These are phyloP conservation scores for Drosophila anomelani DNA, from an alignment of 2,888 invertebrate species.

Conservation along the genomic window DNA sequence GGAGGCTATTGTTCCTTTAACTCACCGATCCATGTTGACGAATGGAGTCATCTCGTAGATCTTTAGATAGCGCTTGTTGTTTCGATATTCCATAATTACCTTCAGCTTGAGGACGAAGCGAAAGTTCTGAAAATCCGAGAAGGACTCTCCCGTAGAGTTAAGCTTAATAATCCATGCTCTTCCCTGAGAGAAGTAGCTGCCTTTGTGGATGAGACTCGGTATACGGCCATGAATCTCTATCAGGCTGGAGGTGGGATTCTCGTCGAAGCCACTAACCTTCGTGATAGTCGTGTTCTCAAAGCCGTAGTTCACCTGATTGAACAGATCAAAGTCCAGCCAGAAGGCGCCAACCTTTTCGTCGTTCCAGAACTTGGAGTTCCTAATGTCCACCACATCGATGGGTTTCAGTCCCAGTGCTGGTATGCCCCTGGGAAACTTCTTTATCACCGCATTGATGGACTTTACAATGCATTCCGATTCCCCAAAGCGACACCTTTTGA, in stretches of 20 bases:
- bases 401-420: slow-evolving; percentile 51
- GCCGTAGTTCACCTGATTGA: slow-evolving; percentile 56
- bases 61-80: slow-evolving; percentile 59
- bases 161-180: slow-evolving; percentile 16
- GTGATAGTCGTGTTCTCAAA: slow-evolving; percentile 61
- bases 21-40: slow-evolving; percentile 56
- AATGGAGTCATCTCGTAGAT: slow-evolving; percentile 51
- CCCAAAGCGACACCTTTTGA: slow-evolving; percentile 54
- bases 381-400: slow-evolving; percentile 51
- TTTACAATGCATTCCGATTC: slow-evolving; percentile 43
- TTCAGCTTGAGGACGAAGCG: slow-evolving; percentile 55
- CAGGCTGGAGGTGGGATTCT: slow-evolving; percentile 49
- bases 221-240: slow-evolving; percentile 59
- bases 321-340: slow-evolving; percentile 32
- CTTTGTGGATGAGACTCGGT: slow-evolving; percentile 59
- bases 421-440: slow-evolving; percentile 49
- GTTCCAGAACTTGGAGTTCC: slow-evolving; percentile 25
- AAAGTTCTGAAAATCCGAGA: slow-evolving; percentile 58
- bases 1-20: background rate
- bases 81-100: slow-evolving; percentile 46
- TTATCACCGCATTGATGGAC: slow-evolving; percentile 50
- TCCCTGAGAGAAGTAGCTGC: slow-evolving; percentile 27
- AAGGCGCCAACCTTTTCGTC: background rate
- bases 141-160: slow-evolving; percentile 42
- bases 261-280: slow-evolving; percentile 56